Percentiles rank a stretch among this genome's conserved stretches.
These are phyloP conservation scores for Ramphastos sulfuratus DNA, from an alignment of 2,113 vertebrate genomes.

Conservation along the genomic window DNA sequence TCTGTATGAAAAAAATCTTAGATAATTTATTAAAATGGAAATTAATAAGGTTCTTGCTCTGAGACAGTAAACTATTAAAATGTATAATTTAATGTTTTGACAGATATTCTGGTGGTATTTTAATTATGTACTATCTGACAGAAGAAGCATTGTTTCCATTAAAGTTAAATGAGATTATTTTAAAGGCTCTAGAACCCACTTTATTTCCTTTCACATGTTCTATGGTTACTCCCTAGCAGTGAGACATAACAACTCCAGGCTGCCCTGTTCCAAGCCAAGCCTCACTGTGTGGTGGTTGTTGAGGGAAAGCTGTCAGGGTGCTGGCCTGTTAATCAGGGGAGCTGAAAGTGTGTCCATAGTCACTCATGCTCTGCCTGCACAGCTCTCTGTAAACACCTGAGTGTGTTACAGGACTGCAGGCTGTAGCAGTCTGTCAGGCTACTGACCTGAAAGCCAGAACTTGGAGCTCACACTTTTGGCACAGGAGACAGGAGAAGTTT, in stretches of 20 bases:
- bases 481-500: neutral
- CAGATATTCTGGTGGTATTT: neutral
- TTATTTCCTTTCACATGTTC: neutral
- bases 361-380: neutral
- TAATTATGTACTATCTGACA: neutral
- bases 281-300: neutral
- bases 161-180: neutral
- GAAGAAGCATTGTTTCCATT: neutral
- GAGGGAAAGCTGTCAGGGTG: neutral
- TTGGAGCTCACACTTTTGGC: neutral
- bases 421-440: neutral
- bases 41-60: neutral
- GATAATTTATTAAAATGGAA: neutral
- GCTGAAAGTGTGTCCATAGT: neutral
- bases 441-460: neutral
- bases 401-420: neutral
- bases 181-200: neutral
- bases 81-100: neutral
- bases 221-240: neutral
- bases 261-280: neutral
- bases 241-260: neutral
- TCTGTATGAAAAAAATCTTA: neutral
- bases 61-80: neutral
- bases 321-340: neutral
- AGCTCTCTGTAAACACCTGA: fast-evolving